phyloP scores from a whole-genome alignment of 2,888 invertebrate species.

The Mechanitis mazaeus region DNA sequence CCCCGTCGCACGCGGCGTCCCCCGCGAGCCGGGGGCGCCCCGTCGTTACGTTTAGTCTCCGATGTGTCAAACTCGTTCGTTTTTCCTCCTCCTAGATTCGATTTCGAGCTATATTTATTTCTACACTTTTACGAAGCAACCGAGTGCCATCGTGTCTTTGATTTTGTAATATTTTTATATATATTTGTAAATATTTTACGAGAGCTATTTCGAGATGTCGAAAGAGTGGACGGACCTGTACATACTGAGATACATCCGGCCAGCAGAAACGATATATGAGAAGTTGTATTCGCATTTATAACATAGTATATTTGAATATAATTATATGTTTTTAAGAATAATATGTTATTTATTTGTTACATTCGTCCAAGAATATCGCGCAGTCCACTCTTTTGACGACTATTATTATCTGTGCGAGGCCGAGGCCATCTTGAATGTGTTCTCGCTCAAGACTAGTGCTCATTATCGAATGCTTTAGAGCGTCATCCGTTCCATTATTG shows the following conservation, averaged over 20 bases:
- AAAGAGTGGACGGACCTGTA: constrained; percentile 55
- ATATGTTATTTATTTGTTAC: constrained; percentile 40
- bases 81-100: constrained; percentile 34
- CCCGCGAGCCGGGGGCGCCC: background rate
- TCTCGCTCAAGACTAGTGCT: constrained; percentile 48
- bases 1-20: constrained; percentile 36
- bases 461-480: constrained; percentile 47
- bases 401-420: constrained; percentile 28
- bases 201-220: constrained; percentile 46
- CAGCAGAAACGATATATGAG: constrained; percentile 40
- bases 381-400: constrained; percentile 55
- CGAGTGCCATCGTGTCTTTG: constrained; percentile 72
- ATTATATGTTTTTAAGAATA: constrained; percentile 31
- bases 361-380: constrained; percentile 48
- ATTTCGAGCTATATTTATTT: constrained; percentile 43
- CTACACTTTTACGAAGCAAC: constrained; percentile 62
- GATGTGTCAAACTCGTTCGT: constrained; percentile 43
- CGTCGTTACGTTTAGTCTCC: constrained; percentile 35
- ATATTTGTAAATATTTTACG: constrained; percentile 62
- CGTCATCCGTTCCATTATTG: constrained; percentile 60
- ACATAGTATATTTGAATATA: constrained; percentile 40
- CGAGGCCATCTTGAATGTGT: constrained; percentile 37
- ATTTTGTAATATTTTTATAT: constrained; percentile 69
- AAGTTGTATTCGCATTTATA: constrained; percentile 36
- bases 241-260: constrained; percentile 58